Conservation (phyloP, 2,888 invertebrate genomes). For the Melieria crassipennis region DNA sequence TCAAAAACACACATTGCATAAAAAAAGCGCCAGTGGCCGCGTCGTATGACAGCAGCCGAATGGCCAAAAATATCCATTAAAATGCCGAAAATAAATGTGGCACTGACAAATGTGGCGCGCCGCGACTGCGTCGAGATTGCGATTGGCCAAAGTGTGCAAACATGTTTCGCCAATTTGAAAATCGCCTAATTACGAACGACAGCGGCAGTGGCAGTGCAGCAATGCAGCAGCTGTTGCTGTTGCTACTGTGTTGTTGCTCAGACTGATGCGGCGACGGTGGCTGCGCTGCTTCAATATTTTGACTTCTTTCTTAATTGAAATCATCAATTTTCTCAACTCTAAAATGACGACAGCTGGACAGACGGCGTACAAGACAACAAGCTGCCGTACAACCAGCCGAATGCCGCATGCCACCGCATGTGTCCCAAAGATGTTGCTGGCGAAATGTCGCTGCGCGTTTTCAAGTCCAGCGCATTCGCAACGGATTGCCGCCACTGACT, state of each 20-base stretch:
- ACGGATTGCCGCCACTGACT: constrained; percentile 46
- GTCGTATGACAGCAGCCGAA: background rate
- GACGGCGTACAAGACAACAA: background rate
- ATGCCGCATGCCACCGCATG: too few relatives aligned
- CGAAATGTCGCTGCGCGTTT: constrained; percentile 54
- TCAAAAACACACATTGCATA: background rate
- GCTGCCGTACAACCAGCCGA: too few relatives aligned
- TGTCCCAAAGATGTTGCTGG: background rate
- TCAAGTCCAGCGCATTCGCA: constrained; percentile 47
- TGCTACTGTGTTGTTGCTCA: background rate
- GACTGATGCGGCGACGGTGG: too few relatives aligned
- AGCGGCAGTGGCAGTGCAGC: background rate
- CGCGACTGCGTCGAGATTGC: background rate
- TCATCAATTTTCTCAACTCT: constrained; percentile 60
- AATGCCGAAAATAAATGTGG: background rate
- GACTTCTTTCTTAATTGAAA: constrained; percentile 62
- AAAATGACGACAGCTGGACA: constrained; percentile 35
- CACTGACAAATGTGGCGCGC: background rate
- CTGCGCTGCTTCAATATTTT: constrained; percentile 33
- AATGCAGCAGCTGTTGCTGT: background rate
- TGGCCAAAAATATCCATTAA: background rate
- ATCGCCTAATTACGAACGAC: constrained; percentile 24
- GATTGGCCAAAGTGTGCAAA: background rate
- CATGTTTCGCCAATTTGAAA: constrained; percentile 17
- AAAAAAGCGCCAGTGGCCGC: background rate